Conservation (phyloP, 2,888 invertebrate species). For the Sthenelais limicola region DNA sequence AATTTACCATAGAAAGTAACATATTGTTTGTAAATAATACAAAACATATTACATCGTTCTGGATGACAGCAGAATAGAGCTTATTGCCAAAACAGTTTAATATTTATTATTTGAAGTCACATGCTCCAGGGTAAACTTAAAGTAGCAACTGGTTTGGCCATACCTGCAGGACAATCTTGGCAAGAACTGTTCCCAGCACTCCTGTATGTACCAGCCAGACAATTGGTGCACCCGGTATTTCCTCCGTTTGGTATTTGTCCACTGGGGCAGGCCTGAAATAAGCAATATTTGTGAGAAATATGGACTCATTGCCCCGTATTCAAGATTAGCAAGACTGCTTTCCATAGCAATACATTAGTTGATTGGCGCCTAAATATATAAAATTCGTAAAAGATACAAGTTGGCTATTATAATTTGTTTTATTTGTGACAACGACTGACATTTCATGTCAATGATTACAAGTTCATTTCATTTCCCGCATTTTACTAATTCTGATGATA, state of each 20-base stretch:
- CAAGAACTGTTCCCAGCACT: constrained; percentile 35
- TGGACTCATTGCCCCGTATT: background rate
- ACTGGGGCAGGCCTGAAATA: constrained; percentile 50
- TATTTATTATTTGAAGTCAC: background rate
- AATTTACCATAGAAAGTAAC: too few species aligned
- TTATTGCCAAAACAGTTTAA: too few species aligned
- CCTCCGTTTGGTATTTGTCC: constrained; percentile 56
- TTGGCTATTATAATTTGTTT: too few species aligned
- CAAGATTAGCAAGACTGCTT: background rate
- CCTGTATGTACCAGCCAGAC: constrained; percentile 49
- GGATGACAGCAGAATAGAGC: too few species aligned
- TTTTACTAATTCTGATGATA: too few species aligned
- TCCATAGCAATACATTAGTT: background rate
- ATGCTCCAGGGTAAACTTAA: background rate
- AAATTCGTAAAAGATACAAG: too few species aligned
- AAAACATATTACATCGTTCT: too few species aligned
- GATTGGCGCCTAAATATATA: too few species aligned
- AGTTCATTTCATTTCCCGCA: too few species aligned
- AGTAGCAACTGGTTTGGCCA: constrained; percentile 43
- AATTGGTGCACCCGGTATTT: constrained; percentile 56
- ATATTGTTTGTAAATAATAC: too few species aligned
- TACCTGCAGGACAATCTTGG: constrained; percentile 46
- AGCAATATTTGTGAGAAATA: background rate
- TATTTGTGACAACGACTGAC: too few species aligned
- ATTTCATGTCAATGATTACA: too few species aligned